Evolutionary conservation across 2,888 invertebrate species (phyloP).

Genomic region (Drosophila vallismaia): DNA sequence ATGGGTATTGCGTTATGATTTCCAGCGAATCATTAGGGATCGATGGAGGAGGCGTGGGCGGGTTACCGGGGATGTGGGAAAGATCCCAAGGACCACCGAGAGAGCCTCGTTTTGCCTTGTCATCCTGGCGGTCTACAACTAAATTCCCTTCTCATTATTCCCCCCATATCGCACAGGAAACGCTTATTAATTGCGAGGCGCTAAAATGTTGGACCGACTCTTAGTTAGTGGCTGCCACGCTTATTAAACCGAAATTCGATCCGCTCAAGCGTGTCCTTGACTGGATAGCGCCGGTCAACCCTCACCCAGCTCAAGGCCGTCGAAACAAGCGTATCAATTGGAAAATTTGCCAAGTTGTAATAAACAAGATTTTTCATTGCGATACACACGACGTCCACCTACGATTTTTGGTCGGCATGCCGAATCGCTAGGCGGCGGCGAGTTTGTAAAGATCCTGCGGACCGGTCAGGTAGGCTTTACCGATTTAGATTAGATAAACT

Average conservation of each 20-base stretch:
- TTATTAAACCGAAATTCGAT: conserved; percentile 67
- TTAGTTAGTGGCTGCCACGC: conserved; percentile 69
- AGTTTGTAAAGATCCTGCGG: conserved; percentile 58
- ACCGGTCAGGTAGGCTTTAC: conserved; percentile 41
- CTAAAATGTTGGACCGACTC: conserved; percentile 66
- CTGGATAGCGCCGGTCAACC: conserved; percentile 63
- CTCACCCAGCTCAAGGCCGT: conserved; percentile 27
- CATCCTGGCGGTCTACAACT: conserved; percentile 61
- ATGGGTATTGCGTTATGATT: conserved; percentile 50
- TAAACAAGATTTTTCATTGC: conserved; percentile 81
- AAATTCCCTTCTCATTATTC: conserved; percentile 48
- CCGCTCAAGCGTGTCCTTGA: conserved; percentile 65
- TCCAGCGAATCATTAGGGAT: conserved; percentile 65
- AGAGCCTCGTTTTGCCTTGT: conserved; percentile 44
- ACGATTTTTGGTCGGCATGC: conserved; percentile 59
- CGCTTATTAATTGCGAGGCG: conserved; percentile 65
- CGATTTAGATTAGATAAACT: conserved; percentile 75
- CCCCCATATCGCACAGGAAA: not conserved
- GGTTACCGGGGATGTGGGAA: not conserved
- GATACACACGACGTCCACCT: conserved; percentile 45
- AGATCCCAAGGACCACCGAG: conserved; percentile 54
- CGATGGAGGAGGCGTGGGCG: conserved; percentile 37
- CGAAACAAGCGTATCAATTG: conserved; percentile 55
- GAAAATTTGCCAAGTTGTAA: conserved; percentile 79
- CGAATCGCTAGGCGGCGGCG: conserved; percentile 74